Conservation (phyloP, 2,888 invertebrate species). For the Synanthedon andrenaeformis region DNA sequence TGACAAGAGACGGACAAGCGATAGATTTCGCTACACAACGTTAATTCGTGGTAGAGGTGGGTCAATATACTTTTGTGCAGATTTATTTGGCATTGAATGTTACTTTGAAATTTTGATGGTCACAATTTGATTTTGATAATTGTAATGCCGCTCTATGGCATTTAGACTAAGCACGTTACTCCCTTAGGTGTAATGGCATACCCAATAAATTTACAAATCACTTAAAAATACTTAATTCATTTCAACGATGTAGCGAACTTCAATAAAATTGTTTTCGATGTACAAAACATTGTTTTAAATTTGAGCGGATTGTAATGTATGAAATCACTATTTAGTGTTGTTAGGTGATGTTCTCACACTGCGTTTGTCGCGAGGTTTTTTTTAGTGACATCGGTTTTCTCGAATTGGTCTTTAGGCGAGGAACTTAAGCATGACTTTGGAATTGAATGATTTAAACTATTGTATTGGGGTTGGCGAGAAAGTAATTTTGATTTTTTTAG, state of each 20-base stretch:
- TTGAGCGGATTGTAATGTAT: conserved; percentile 56
- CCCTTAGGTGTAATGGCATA: conserved; percentile 43
- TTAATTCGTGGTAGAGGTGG: no score
- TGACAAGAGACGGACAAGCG: no score
- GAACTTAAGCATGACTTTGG: conserved; percentile 7
- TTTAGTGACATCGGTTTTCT: conserved; percentile 17
- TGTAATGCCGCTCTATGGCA: conserved; percentile 1
- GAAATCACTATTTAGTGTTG: conserved; percentile 47
- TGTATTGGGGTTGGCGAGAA: not conserved
- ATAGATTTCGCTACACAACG: no score
- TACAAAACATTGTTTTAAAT: conserved; percentile 43
- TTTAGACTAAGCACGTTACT: conserved; percentile 35
- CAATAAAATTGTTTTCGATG: conserved; percentile 36
- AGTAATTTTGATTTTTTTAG: not conserved
- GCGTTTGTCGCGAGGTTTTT: conserved; percentile 27
- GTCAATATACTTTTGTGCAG: no score
- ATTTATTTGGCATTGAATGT: no score
- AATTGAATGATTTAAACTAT: not conserved
- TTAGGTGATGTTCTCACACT: conserved; percentile 49
- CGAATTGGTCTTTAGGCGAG: conserved; percentile 65
- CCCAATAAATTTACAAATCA: conserved; percentile 68
- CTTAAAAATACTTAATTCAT: conserved; percentile 32
- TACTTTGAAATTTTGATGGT: no score
- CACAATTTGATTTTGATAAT: no score
- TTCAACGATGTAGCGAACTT: conserved; percentile 34